Percentiles rank a stretch among this genome's conserved stretches.
Conservation (phyloP, 1,140 invertebrate species). For the Hyposmocoma kahamanoa region DNA sequence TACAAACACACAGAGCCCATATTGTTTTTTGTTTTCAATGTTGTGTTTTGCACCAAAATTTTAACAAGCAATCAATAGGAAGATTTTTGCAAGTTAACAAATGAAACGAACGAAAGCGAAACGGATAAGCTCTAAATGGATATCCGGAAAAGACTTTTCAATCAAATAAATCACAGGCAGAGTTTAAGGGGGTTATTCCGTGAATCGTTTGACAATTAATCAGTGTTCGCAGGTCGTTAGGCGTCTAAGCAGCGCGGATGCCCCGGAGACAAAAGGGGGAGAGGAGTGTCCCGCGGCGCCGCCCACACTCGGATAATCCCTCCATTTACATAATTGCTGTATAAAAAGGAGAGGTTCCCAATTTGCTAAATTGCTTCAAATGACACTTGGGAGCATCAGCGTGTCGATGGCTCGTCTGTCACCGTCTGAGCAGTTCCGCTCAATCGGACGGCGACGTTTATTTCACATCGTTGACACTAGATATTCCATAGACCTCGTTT, state of each 20-base stretch:
- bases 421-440: too few species aligned
- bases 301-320: slow-evolving; percentile 65
- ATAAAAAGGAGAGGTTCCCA: slow-evolving; percentile 69
- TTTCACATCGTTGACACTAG: too few species aligned
- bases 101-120: too few species aligned
- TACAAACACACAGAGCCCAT: too few species aligned
- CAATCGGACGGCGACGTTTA: too few species aligned
- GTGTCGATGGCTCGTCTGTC: not conserved
- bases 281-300: slow-evolving; percentile 56
- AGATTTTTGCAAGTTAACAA: too few species aligned
- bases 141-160: slow-evolving; percentile 42
- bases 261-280: slow-evolving; percentile 49
- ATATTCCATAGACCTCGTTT: too few species aligned
- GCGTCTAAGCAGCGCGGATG: slow-evolving; percentile 51
- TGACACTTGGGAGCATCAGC: too few species aligned
- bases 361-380: slow-evolving; percentile 71
- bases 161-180: slow-evolving; percentile 55
- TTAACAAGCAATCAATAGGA: too few species aligned
- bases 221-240: slow-evolving; percentile 59
- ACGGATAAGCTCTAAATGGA: slow-evolving; percentile 32
- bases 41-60: too few species aligned
- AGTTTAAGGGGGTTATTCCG: slow-evolving; percentile 43
- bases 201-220: slow-evolving; percentile 60
- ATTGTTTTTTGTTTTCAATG: too few species aligned
- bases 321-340: slow-evolving; percentile 73